Conservation (phyloP, 1,140 invertebrate genomes). For the Pemphigus obesinymphae region DNA sequence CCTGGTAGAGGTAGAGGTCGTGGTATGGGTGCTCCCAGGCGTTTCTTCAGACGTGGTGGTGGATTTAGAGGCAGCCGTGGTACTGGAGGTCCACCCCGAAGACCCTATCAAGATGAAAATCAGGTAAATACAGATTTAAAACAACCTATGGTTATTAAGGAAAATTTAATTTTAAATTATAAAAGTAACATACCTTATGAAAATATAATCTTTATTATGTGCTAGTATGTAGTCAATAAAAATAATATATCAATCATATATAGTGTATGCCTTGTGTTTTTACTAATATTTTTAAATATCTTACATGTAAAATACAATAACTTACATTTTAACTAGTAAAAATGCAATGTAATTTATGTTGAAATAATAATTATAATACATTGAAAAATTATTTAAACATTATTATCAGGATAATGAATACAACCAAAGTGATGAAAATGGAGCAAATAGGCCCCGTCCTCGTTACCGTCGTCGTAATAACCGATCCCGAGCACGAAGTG, state of each 20-base stretch:
- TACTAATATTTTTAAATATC: no score
- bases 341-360: background rate
- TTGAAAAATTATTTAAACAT: background rate
- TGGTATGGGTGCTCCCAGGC: slow-evolving; percentile 32
- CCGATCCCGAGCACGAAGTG: slow-evolving; percentile 27
- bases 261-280: no score
- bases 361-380: background rate
- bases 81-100: slow-evolving; percentile 19
- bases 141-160: background rate
- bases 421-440: slow-evolving; percentile 36
- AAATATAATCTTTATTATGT: no score
- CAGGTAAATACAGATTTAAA: background rate
- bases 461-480: slow-evolving; percentile 31
- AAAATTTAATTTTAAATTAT: background rate
- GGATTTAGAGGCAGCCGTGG: slow-evolving; percentile 12
- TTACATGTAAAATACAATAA: no score
- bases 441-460: slow-evolving; percentile 14
- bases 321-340: background rate
- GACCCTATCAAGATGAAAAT: slow-evolving; percentile 37
- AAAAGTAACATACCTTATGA: no score
- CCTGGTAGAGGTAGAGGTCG: slow-evolving; percentile 41
- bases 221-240: no score
- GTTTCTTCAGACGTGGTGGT: slow-evolving; percentile 16
- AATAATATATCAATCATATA: no score
- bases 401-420: slow-evolving; percentile 35